A percentile compares a stretch with the other conserved stretches of the same genome.
Conservation (phyloP, 2,888 invertebrate genomes). For the Drosophila kambysellisi region DNA sequence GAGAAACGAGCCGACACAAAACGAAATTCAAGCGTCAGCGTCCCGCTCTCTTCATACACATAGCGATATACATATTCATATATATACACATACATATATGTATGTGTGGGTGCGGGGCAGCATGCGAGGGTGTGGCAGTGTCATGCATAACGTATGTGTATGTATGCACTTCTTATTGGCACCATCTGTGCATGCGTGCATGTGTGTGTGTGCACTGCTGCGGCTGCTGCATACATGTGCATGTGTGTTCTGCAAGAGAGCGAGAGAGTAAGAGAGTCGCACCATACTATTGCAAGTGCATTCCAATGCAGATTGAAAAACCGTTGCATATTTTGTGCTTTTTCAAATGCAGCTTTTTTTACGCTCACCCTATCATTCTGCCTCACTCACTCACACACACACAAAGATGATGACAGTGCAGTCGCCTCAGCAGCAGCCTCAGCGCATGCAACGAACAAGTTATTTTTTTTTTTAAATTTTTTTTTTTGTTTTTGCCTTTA, state of each 20-base stretch:
- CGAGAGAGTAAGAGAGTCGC: constrained; percentile 31
- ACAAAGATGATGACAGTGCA: constrained; percentile 15
- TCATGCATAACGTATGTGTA: constrained; percentile 65
- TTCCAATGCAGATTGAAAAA: constrained; percentile 58
- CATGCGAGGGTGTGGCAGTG: constrained; percentile 72
- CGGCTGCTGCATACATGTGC: constrained; percentile 15
- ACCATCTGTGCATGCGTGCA: constrained; percentile 50
- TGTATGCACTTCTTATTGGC: constrained; percentile 74
- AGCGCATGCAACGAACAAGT: constrained; percentile 42
- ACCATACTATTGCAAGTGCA: constrained; percentile 44
- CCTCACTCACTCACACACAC: constrained; percentile 25
- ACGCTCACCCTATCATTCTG: constrained; percentile 17
- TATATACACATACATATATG: not conserved
- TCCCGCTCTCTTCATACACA: constrained; percentile 29
- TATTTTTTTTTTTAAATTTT: constrained; percentile 20
- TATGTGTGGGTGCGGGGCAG: constrained; percentile 40
- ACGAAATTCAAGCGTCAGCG: constrained; percentile 44
- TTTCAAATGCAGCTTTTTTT: constrained; percentile 41
- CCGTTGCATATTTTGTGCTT: constrained; percentile 59
- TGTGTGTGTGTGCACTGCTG: constrained; percentile 29
- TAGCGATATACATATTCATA: not conserved
- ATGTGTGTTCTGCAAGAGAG: constrained; percentile 8
- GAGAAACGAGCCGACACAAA: constrained; percentile 51
- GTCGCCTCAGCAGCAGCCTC: constrained; percentile 21
- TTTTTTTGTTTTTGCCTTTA: constrained; percentile 35